These are phyloP conservation scores for Antedon mediterranea DNA, from an alignment of 53 echinoderm and acorn worm genomes.

Conservation along the genomic window DNA sequence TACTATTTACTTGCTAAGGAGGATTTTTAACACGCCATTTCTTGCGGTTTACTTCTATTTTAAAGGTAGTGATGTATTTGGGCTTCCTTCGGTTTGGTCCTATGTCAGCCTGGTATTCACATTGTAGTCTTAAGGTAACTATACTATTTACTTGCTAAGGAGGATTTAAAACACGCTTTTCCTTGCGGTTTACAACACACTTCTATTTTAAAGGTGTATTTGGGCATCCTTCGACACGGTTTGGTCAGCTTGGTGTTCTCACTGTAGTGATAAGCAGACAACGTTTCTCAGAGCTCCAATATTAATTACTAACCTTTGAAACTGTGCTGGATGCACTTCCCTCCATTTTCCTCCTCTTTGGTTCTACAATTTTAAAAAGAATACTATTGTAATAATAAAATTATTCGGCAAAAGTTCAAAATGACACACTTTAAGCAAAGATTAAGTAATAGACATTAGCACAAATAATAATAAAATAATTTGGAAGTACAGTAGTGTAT, in stretches of 20 bases:
- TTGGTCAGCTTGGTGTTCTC: not conserved
- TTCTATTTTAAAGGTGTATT: too few species aligned
- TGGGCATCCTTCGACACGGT: not conserved
- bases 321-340: not conserved
- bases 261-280: not conserved
- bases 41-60: too few species aligned
- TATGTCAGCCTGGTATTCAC: not conserved
- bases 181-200: too few species aligned
- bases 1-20: not conserved
- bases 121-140: not conserved
- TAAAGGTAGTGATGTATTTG: not conserved
- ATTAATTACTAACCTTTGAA: conserved; percentile 8
- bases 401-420: too few species aligned
- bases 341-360: conserved; percentile 79
- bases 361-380: conserved; percentile 36
- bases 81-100: not conserved
- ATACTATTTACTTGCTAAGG: not conserved
- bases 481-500: too few species aligned
- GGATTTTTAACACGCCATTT: too few species aligned
- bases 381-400: too few species aligned
- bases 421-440: too few species aligned
- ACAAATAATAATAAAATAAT: too few species aligned
- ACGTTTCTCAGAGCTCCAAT: not conserved
- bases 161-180: too few species aligned
- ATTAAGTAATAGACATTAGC: too few species aligned